Conservation (phyloP, 2,113 vertebrate genomes). For the Agelaius phoeniceus region DNA sequence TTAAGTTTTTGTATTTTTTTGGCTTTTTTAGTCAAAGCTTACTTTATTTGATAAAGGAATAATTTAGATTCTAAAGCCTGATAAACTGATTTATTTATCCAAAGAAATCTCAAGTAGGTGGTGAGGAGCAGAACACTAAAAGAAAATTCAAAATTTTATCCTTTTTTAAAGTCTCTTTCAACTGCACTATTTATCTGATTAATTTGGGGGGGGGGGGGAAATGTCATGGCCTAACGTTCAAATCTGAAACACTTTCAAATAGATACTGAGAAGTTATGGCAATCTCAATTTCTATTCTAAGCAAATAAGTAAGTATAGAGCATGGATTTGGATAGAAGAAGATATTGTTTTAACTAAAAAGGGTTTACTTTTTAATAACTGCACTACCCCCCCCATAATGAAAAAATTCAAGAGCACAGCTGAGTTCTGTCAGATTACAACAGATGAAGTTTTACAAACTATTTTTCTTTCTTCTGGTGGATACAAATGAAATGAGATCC, state of each 20-base stretch:
- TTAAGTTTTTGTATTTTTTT: background rate
- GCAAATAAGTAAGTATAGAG: background rate
- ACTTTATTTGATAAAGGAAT: background rate
- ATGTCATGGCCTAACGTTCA: background rate
- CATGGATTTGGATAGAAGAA: background rate
- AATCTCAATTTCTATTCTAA: background rate
- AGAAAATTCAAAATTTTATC: background rate
- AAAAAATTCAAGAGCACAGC: background rate
- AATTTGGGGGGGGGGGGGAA: fast-evolving
- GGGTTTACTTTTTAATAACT: background rate
- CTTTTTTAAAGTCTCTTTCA: background rate
- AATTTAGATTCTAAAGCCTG: background rate
- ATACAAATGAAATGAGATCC: background rate
- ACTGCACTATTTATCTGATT: background rate
- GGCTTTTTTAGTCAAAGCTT: background rate
- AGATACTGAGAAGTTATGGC: background rate
- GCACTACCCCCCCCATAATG: background rate
- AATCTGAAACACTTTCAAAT: background rate
- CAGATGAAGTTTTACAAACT: background rate
- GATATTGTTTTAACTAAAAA: background rate
- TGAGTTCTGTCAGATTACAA: background rate
- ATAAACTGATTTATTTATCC: background rate
- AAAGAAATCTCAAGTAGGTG: background rate
- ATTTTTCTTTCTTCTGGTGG: background rate
- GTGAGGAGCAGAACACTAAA: background rate